Evolutionary conservation across 2,888 invertebrate species (phyloP).

Genomic region (Zygogramma bicolorata): DNA sequence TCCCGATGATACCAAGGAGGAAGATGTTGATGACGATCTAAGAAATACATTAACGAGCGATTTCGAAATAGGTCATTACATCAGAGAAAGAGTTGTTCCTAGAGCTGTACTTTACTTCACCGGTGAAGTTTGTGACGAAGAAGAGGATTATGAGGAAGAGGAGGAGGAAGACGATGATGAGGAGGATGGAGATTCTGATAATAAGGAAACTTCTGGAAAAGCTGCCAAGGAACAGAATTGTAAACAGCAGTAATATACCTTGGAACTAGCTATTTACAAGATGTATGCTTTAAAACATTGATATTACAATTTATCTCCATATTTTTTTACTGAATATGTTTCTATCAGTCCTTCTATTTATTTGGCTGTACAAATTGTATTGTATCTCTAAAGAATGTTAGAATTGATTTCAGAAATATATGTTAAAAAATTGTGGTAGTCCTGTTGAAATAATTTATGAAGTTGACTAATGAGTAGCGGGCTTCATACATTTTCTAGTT

Average conservation of each 20-base stretch:
- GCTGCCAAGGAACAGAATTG: conserved; percentile 62
- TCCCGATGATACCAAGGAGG: conserved; percentile 82
- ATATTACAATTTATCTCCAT: conserved; percentile 10
- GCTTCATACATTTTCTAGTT: conserved; percentile 21
- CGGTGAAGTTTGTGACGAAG: conserved; percentile 87
- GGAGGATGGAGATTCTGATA: conserved; percentile 74
- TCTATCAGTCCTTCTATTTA: conserved; percentile 24
- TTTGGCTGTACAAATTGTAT: conserved; percentile 27
- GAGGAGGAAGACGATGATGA: conserved; percentile 86
- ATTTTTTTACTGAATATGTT: conserved; percentile 26
- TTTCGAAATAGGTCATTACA: conserved; percentile 98
- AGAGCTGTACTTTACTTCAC: conserved; percentile 97
- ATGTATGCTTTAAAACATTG: conserved; percentile 28
- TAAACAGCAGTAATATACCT: conserved; percentile 61
- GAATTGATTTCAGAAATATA: conserved; percentile 6
- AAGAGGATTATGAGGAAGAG: conserved; percentile 81
- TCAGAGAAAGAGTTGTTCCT: conserved; percentile 96
- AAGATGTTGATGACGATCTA: conserved; percentile 89
- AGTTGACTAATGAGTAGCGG: conserved; percentile 19
- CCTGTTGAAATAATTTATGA: conserved; percentile 27
- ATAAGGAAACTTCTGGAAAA: conserved; percentile 54
- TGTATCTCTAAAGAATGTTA: conserved; percentile 25
- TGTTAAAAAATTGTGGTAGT: conserved; percentile 29
- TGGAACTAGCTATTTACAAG: conserved; percentile 11
- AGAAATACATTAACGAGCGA: conserved; percentile 87